Conservation (phyloP, 92 coral and sea anemone genomes). For the Heteractis magnifica region DNA sequence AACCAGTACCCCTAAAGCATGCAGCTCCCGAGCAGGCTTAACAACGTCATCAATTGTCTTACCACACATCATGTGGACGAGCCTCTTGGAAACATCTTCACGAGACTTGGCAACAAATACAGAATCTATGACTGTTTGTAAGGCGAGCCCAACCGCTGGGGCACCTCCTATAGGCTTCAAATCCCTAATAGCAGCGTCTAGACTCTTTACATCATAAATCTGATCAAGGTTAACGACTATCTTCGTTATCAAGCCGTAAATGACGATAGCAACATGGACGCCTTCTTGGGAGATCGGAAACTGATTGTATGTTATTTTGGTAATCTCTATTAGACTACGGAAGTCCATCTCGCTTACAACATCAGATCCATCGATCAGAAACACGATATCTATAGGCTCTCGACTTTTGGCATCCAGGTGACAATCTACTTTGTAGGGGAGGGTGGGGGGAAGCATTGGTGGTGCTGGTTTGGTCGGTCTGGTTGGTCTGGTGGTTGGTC, state of each 20-base stretch:
- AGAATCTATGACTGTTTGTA: conserved; percentile 58
- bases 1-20: conserved; percentile 48
- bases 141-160: conserved; percentile 61
- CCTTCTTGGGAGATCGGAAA: conserved; percentile 69
- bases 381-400: conserved; percentile 61
- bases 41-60: conserved; percentile 72
- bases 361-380: conserved; percentile 76
- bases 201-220: conserved; percentile 40
- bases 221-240: conserved; percentile 58
- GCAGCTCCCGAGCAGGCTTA: conserved; percentile 48
- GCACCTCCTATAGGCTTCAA: conserved; percentile 58
- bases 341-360: conserved; percentile 54
- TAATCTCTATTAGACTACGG: conserved; percentile 62
- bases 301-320: conserved; percentile 58
- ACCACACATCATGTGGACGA: conserved; percentile 69
- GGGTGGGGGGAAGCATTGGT: conserved; percentile 33
- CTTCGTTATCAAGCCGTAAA: conserved; percentile 54
- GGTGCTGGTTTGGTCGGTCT: conserved; percentile 8
- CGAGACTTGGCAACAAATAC: conserved; percentile 56
- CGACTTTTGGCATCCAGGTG: conserved; percentile 37
- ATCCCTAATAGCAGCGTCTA: conserved; percentile 48
- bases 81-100: conserved; percentile 41
- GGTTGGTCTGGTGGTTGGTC: conserved; percentile 14
- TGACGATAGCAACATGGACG: conserved; percentile 67
- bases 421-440: conserved; percentile 28